Base-by-base conservation (phyloP, 2,797 vertebrate genomes). In the Chiloscyllium punctatum region DNA sequence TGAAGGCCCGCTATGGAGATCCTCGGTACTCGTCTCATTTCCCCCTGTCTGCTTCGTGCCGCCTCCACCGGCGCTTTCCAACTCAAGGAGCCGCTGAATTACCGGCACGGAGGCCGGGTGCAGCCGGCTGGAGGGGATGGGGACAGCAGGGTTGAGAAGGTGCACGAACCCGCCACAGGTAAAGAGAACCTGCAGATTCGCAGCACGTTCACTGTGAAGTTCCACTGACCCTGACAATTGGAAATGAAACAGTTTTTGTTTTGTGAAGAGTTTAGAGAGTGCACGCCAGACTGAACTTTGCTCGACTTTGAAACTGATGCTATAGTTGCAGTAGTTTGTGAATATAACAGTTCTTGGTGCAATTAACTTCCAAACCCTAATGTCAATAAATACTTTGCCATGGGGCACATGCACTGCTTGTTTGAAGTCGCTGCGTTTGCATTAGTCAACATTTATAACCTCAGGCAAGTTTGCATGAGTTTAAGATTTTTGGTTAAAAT, bases 121-220 rank as follows among this genome's bases (percentile, higher is more conserved):
- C 97, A 98, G 48, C 97, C 98, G 2, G 95, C 25, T 21, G 33
- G 18, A 8, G 94, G 95, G 0, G 97, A 98, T 53, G 96, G 97
- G 23, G 90, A 97, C 97, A 0, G 97, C 94, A 51, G 97, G 96
- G 94, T 96, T 0, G 98, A 99, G 96, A 97, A 98, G 2, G 98
- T 99, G 0, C 99, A 97, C 15, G 99, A 99, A 95, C 99, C 99
- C 0, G 98, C 99, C 21, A 99, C 99, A 11, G 99, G 99, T 99
- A 96, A 96, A 62, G 94, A 53, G 94, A 37, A 13, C 1, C 33
- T 62, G 3, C 13, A 23, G 21, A n/a, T 13, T 4, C 18, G n/a
- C 57, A 62, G 62, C 8, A 9, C 3, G 1, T n/a, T 33, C 37
- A 15, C 33, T 68, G 8, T 21, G 42, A 21, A 84, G 1, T 21